Conservation (phyloP, 2,888 invertebrate species). For the Dilophus febrilis region DNA sequence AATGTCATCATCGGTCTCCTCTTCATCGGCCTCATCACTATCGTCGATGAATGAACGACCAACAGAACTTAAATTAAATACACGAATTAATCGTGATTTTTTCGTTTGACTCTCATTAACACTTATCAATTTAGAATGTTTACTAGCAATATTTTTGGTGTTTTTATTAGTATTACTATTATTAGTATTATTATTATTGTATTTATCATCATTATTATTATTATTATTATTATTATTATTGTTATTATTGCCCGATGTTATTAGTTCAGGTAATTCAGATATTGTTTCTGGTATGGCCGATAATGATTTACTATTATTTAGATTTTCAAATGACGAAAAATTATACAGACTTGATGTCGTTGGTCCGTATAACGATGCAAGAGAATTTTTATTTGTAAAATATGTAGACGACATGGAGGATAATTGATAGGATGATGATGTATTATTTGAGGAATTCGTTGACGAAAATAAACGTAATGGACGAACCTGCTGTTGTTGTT, state of each 20-base stretch:
- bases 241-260: neutral
- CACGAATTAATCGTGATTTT: conserved; percentile 7
- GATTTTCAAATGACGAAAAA: neutral
- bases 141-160: neutral
- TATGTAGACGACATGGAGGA: neutral
- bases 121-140: neutral
- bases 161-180: neutral
- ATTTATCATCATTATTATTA: neutral
- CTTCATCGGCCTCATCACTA: conserved; percentile 13
- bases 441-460: neutral
- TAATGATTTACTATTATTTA: conserved; percentile 21
- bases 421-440: conserved; percentile 2
- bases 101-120: neutral
- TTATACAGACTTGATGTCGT: neutral
- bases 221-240: neutral
- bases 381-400: neutral
- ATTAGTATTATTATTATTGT: neutral
- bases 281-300: conserved; percentile 27
- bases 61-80: conserved; percentile 29
- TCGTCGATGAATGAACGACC: conserved; percentile 30
- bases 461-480: conserved; percentile 37
- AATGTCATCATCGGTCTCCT: conserved; percentile 5
- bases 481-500: conserved; percentile 33
- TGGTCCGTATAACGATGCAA: neutral
- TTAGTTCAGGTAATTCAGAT: conserved; percentile 12